Conservation (phyloP, 2,797 vertebrate genomes). For the Arremon aurantiirostris region DNA sequence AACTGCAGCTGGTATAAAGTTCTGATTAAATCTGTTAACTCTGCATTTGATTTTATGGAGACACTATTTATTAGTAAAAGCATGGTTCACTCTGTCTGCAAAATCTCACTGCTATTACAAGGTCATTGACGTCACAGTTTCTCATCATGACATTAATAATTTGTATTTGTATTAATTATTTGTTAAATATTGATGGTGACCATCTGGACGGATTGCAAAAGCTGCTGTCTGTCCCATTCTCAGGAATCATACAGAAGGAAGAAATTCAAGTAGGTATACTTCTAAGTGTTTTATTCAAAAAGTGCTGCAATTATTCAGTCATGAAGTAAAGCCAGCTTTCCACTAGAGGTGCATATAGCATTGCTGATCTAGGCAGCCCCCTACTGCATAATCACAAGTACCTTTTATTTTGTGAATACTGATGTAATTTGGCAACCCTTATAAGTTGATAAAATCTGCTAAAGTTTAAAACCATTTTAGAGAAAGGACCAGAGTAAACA, state of each 20-base stretch:
- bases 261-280: neutral
- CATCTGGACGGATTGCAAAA: neutral
- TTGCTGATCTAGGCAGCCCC: constrained; percentile 9
- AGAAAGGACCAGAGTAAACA: constrained; percentile 71
- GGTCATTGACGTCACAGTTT: constrained; percentile 11
- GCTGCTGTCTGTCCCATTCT: neutral
- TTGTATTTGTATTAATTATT: constrained; percentile 42
- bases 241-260: neutral
- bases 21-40: neutral
- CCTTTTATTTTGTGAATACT: constrained; percentile 51
- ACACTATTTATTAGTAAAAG: neutral
- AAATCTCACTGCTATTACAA: neutral
- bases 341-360: neutral
- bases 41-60: neutral
- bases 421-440: constrained; percentile 42
- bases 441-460: constrained; percentile 44
- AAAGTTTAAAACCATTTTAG: constrained; percentile 65
- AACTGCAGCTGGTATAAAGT: neutral
- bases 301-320: neutral
- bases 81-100: neutral
- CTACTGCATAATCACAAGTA: neutral
- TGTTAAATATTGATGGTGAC: constrained; percentile 18
- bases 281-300: neutral
- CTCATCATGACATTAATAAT: constrained; percentile 24
- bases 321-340: neutral